Conservation (phyloP, 2,113 vertebrate species). For the Gobiocypris rarus region DNA sequence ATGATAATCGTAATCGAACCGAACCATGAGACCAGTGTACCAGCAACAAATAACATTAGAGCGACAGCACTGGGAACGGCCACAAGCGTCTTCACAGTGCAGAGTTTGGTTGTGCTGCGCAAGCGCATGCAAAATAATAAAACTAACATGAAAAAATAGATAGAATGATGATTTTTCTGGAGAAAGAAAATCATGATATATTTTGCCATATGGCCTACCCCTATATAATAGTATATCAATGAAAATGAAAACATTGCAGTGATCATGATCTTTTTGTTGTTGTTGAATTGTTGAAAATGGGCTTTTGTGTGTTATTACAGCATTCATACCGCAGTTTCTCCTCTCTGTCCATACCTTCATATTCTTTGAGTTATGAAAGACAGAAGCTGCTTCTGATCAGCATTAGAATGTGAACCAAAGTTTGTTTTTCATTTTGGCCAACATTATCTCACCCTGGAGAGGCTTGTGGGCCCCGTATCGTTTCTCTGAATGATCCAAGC, state of each 20-base stretch:
- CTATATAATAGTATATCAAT: neutral
- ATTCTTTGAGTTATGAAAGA: neutral
- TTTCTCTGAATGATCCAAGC: neutral
- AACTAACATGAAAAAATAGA: no score
- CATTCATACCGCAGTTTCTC: neutral
- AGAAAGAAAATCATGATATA: no score
- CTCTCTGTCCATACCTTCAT: neutral
- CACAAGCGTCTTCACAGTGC: no score
- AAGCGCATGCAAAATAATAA: no score
- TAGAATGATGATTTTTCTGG: no score
- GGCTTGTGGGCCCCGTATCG: neutral
- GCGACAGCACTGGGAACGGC: no score
- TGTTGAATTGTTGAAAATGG: neutral
- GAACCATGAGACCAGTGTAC: no score
- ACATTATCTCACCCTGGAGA: neutral
- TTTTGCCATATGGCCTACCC: no score
- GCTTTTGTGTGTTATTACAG: neutral
- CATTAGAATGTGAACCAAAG: neutral
- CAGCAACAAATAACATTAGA: no score
- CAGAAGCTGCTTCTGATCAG: conserved; percentile 15
- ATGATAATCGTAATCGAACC: no score
- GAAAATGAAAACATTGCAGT: neutral
- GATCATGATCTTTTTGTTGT: neutral
- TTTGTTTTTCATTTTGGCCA: neutral
- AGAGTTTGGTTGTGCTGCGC: no score